phyloP scores from a whole-genome alignment of 2,797 vertebrate genomes.

The Muscicapa striata region DNA sequence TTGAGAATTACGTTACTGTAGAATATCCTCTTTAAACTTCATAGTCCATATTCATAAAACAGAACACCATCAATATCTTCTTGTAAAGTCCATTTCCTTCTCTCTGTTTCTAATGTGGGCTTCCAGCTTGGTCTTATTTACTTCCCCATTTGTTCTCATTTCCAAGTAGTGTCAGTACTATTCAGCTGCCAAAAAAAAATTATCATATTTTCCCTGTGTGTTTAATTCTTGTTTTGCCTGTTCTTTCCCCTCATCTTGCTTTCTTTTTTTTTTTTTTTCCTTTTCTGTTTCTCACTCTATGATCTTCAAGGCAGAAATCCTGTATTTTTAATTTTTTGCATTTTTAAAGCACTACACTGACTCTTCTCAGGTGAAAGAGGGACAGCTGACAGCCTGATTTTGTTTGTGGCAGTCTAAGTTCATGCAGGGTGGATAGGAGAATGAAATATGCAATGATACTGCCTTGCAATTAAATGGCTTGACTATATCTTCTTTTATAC shows the following conservation, averaged over 20 bases:
- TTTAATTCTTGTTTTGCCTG: neutral
- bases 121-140: neutral
- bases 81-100: neutral
- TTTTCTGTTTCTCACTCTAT: neutral
- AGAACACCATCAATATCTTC: constrained; percentile 9
- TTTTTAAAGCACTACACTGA: neutral
- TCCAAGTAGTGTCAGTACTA: neutral
- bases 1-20: constrained; percentile 23
- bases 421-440: neutral
- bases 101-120: neutral
- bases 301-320: neutral
- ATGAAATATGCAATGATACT: neutral
- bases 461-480: neutral
- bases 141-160: neutral
- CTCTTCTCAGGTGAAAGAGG: neutral
- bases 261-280: neutral
- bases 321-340: neutral
- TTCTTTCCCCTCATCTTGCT: neutral
- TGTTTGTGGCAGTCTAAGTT: neutral
- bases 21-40: constrained; percentile 41
- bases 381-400: neutral
- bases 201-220: neutral
- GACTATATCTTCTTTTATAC: neutral
- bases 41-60: constrained; percentile 18
- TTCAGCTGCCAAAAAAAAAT: neutral